A percentile compares a stretch with the other conserved stretches of the same genome.
phyloP scores from a whole-genome alignment of 2,113 vertebrate species.

The Macheiramphus alcinus region DNA sequence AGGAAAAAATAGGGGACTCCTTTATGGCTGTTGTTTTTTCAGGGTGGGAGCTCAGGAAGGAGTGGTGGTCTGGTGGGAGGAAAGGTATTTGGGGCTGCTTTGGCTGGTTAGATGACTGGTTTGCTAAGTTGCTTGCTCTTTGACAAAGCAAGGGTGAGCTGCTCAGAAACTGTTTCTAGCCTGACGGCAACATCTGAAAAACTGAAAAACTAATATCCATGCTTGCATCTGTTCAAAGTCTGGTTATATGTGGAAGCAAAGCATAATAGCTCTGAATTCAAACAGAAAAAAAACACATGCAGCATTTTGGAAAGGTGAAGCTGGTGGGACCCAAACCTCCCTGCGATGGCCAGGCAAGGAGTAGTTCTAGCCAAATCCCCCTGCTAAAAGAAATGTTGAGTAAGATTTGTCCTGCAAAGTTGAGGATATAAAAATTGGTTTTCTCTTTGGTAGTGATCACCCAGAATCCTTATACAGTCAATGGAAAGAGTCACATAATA shows the following conservation, averaged over 20 bases:
- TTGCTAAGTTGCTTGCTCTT: neutral
- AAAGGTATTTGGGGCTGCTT: neutral
- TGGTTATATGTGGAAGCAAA: neutral
- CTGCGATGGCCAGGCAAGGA: neutral
- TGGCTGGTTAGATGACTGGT: neutral
- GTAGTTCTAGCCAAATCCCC: neutral
- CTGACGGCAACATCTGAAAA: neutral
- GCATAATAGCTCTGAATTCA: neutral
- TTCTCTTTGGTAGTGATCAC: neutral
- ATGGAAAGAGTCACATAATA: neutral
- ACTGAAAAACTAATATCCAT: neutral
- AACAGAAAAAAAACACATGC: neutral
- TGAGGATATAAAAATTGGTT: neutral
- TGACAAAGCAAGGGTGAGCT: neutral
- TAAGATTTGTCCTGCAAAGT: neutral
- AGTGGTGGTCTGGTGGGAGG: neutral
- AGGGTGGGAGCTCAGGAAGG: neutral
- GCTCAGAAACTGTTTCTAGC: neutral
- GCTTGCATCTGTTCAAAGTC: neutral
- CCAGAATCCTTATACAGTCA: neutral
- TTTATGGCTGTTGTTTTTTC: neutral
- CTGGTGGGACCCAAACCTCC: neutral
- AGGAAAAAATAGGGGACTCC: neutral
- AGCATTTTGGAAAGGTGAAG: neutral
- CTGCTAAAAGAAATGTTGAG: neutral